Evolutionary conservation across 1,140 invertebrate species (phyloP).

Genomic region (Laodelphax striatellus): DNA sequence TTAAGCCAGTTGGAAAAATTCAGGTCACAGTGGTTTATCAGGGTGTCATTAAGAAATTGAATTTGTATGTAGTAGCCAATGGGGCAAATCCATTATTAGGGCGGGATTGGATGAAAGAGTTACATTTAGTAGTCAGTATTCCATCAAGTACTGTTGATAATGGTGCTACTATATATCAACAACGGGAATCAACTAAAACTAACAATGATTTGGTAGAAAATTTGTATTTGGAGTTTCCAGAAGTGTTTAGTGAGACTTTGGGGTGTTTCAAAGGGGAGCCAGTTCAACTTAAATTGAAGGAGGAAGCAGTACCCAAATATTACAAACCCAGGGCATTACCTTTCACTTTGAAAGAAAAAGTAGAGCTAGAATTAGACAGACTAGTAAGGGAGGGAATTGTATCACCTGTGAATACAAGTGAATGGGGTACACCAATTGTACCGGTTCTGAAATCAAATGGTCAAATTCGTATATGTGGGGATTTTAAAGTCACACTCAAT

Average conservation of each 20-base stretch:
- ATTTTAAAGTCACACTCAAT: neutral
- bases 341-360: constrained; percentile 8
- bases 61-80: constrained; percentile 1
- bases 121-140: neutral
- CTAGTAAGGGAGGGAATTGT: neutral
- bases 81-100: constrained; percentile 1
- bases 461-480: neutral
- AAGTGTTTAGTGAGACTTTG: neutral
- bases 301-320: constrained; percentile 6
- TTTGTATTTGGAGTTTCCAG: neutral
- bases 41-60: neutral
- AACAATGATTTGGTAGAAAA: too few species aligned
- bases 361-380: constrained; percentile 7
- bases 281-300: neutral
- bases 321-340: constrained; percentile 8
- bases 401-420: neutral
- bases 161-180: too few species aligned
- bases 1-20: constrained; percentile 1
- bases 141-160: too few species aligned
- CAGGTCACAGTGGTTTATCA: neutral
- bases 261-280: neutral
- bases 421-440: constrained; percentile 13
- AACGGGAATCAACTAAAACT: too few species aligned
- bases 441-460: neutral
- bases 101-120: neutral